Evolutionary conservation across 2,113 vertebrate species (phyloP).

Genomic region (cat (Felis catus)): DNA sequence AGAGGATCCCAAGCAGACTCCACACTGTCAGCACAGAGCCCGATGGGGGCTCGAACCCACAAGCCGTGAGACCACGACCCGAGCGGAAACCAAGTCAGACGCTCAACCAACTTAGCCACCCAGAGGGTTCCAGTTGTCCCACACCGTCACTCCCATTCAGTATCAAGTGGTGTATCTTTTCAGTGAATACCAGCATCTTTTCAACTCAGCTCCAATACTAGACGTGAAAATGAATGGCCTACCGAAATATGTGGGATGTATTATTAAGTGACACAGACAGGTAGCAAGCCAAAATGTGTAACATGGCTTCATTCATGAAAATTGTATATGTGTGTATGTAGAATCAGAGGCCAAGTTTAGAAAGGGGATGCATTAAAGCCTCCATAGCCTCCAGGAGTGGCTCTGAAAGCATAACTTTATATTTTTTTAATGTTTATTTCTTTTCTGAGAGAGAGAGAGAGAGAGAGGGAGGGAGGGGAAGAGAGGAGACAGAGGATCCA

Average conservation of each 20-base stretch:
- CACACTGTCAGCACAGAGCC: too few relatives aligned
- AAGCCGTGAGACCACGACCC: too few relatives aligned
- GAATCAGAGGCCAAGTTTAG: neutral
- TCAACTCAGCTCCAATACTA: neutral
- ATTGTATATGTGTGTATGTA: neutral
- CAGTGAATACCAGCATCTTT: neutral
- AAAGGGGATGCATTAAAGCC: neutral
- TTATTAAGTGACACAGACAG: neutral
- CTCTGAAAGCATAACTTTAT: neutral
- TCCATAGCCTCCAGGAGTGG: neutral
- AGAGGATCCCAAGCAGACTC: too few relatives aligned
- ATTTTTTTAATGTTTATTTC: too few relatives aligned
- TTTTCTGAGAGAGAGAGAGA: too few relatives aligned
- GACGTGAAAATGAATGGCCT: neutral
- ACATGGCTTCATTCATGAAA: neutral
- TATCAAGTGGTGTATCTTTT: neutral
- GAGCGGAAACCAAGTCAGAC: too few relatives aligned
- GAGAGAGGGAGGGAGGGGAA: too few relatives aligned
- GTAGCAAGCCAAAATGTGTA: neutral
- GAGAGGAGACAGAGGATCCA: too few relatives aligned
- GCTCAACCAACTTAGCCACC: too few relatives aligned
- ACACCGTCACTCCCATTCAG: neutral
- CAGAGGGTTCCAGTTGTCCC: neutral
- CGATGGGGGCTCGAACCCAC: too few relatives aligned
- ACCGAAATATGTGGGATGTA: neutral